Evolutionary conservation across 2,888 invertebrate genomes (phyloP).

Genomic region (Trissolcus japonicus): DNA sequence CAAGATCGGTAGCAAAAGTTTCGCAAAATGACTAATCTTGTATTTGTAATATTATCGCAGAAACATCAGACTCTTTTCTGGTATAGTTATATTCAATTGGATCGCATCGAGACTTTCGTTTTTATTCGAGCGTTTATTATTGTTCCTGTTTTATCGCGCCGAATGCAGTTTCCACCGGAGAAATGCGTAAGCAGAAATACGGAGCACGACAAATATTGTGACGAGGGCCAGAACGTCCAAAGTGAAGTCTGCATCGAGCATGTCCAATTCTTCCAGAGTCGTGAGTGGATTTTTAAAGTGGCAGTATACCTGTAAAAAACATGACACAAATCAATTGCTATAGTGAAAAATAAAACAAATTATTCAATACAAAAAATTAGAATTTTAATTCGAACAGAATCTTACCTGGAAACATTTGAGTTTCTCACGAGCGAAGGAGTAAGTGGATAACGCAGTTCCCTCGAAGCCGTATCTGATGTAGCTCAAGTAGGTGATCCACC

Average conservation of each 20-base stretch:
- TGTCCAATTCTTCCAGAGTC: slow-evolving; percentile 91
- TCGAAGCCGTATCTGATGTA: slow-evolving; percentile 98
- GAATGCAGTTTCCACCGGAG: slow-evolving; percentile 91
- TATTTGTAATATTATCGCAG: slow-evolving; percentile 9
- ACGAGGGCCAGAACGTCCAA: slow-evolving; percentile 88
- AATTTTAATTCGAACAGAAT: neutral
- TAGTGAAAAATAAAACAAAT: neutral
- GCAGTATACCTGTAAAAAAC: slow-evolving; percentile 82
- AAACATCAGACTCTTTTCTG: slow-evolving; percentile 18
- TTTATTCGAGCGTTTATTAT: neutral
- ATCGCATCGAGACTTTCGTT: slow-evolving; percentile 15
- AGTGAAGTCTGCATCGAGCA: slow-evolving; percentile 87
- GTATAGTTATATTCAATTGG: slow-evolving; percentile 3
- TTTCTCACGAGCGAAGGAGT: slow-evolving; percentile 88
- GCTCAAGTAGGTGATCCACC: slow-evolving; percentile 96
- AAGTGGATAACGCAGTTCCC: slow-evolving; percentile 94
- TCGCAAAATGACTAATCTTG: slow-evolving; percentile 8
- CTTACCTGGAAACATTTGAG: slow-evolving; percentile 86
- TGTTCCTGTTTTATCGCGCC: slow-evolving; percentile 80
- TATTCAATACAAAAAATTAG: neutral
- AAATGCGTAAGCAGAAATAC: slow-evolving; percentile 90
- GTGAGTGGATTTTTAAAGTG: slow-evolving; percentile 90
- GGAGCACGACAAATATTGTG: slow-evolving; percentile 86
- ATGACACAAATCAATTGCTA: neutral
- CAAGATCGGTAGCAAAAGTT: slow-evolving; percentile 36